phyloP scores from a whole-genome alignment of 2,888 invertebrate genomes.

The Halictus ligatus region DNA sequence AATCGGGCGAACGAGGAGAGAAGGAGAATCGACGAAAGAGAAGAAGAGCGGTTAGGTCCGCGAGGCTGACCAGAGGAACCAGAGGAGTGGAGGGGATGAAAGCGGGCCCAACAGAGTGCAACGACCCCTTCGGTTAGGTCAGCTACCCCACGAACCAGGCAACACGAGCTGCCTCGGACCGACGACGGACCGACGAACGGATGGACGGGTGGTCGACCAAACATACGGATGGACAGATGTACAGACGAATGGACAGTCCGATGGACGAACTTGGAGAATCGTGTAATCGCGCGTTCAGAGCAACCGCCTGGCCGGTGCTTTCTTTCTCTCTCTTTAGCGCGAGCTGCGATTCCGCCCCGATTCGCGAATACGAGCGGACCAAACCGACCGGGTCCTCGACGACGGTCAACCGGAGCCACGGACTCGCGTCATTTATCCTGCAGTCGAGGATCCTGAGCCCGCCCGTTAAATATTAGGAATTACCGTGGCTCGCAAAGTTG shows the following conservation, averaged over 20 bases:
- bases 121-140: constrained; percentile 82
- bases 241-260: constrained; percentile 75
- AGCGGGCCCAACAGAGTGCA: constrained; percentile 79
- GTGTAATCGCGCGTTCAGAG: constrained; percentile 53
- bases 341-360: not conserved
- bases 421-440: constrained; percentile 10
- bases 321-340: not conserved
- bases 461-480: constrained; percentile 2
- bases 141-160: constrained; percentile 81
- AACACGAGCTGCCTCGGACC: constrained; percentile 55
- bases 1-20: constrained; percentile 21
- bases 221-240: constrained; percentile 59
- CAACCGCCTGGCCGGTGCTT: not conserved
- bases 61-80: constrained; percentile 73
- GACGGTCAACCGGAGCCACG: not conserved
- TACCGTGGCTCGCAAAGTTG: not conserved
- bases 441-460: not conserved
- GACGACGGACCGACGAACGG: constrained; percentile 54
- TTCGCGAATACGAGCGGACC: not conserved
- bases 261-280: constrained; percentile 66
- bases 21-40: constrained; percentile 30
- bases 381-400: not conserved
- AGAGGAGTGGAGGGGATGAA: constrained; percentile 77
- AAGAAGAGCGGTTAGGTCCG: constrained; percentile 69
- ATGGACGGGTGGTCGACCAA: constrained; percentile 56